Evolutionary conservation across 1,140 invertebrate species (phyloP), one percentile per base, ranked within the genome.

Genomic region (Apis dorsata): DNA sequence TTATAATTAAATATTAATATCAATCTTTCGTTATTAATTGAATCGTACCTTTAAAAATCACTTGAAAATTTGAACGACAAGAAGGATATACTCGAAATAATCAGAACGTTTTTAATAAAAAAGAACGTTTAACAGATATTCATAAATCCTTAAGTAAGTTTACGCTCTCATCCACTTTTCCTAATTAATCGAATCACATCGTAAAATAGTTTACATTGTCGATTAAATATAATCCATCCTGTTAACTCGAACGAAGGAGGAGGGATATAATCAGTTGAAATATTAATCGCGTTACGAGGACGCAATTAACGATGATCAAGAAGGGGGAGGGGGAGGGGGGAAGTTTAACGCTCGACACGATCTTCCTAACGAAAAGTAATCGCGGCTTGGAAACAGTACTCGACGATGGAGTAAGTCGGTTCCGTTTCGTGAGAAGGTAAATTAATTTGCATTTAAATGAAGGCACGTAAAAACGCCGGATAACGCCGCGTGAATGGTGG

Each of bases 381-480:
- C 79, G 66, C 55, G 53, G 55, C 44, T 70, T 60, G 63, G 79
- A 68, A 76, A 60, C 60, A 60, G 79, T 24, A 24, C 24, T 82
- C 76, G 74, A 71, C 60, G 60, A 24, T 62, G 66, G 44, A 65
- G 71, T 44, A 44, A 69, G 55, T 34, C 57, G 65, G 81, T 87
- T 82, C 76, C 62, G 66, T 63, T 83, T 85, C 77, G 72, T 59
- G 73, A 85, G 70, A 84, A 85, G 77, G 76, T 85, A 88, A 88
- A 88, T 88, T 84, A 88, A 88, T 88, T 88, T 87, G 86, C 86
- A 88, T 88, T 87, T 87, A 88, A 87, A 88, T 87, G 79, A 88
- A 85, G 80, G 76, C 81, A 71, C 21, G 71, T 71, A 72, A 80
- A 70, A 73, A 81, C 65, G 71, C 10, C 44, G 63, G 79, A 60